Percentiles rank a stretch among this genome's conserved stretches.
Evolutionary conservation across 2,888 invertebrate genomes (phyloP).

Genomic region (Apoderus coryli): DNA sequence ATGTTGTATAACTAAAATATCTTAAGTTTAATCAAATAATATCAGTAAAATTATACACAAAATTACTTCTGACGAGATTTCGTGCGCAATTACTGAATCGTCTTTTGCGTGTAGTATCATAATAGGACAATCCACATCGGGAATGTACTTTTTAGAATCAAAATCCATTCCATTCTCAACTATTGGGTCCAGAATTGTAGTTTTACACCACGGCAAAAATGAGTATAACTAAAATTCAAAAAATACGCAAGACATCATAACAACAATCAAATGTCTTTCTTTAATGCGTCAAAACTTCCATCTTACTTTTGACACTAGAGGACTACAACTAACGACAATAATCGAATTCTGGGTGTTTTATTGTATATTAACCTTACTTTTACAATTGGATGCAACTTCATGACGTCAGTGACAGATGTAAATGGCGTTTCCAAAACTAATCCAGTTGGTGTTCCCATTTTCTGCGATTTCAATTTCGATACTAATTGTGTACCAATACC

Average conservation of each 20-base stretch:
- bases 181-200: constrained; percentile 63
- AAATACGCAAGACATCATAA: constrained; percentile 3
- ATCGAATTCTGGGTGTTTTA: too few species aligned
- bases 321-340: too few species aligned
- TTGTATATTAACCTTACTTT: constrained; percentile 21
- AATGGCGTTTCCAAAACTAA: constrained; percentile 26
- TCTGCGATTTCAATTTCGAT: constrained; percentile 21
- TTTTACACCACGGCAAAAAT: constrained; percentile 73
- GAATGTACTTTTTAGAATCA: constrained; percentile 58
- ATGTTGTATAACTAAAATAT: constrained; percentile 47
- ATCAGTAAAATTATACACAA: constrained; percentile 5
- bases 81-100: constrained; percentile 71
- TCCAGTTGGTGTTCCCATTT: constrained; percentile 20
- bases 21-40: not conserved
- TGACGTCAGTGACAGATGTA: constrained; percentile 25
- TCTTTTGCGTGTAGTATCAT: constrained; percentile 87
- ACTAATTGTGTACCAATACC: constrained; percentile 22
- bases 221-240: constrained; percentile 46
- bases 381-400: constrained; percentile 21
- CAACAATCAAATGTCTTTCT: constrained; percentile 4
- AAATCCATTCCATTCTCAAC: constrained; percentile 57
- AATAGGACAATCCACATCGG: constrained; percentile 53
- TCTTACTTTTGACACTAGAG: too few species aligned
- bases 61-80: constrained; percentile 59
- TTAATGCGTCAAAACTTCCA: constrained; percentile 3